These are phyloP conservation scores for Tipula lateralis DNA, from an alignment of 2,888 invertebrate species.

Conservation along the genomic window DNA sequence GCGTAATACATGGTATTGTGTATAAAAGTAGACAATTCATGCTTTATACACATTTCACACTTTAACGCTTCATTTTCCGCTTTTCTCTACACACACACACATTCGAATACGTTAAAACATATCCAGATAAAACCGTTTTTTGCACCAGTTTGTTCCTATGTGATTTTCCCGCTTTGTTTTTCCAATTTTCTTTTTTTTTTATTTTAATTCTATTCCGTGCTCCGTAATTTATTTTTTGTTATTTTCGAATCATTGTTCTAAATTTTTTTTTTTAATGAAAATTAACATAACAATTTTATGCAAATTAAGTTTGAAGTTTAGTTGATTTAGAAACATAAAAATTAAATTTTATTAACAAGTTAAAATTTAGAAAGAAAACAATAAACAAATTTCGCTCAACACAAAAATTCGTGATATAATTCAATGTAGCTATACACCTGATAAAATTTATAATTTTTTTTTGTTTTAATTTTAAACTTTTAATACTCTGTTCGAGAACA, in stretches of 20 bases:
- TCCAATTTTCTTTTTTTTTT: background rate
- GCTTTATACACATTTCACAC: constrained; percentile 3
- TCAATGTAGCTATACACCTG: background rate
- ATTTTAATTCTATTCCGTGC: background rate
- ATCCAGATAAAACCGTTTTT: background rate
- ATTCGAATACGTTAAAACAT: background rate
- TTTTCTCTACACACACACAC: background rate
- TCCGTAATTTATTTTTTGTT: background rate
- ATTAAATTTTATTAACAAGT: background rate
- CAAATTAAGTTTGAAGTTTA: constrained; percentile 9
- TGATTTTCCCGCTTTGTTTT: background rate
- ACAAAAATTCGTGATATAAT: background rate
- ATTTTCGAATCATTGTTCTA: background rate
- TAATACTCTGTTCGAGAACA: background rate
- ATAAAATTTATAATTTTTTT: background rate
- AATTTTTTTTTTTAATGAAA: background rate
- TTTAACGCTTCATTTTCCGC: constrained; percentile 5
- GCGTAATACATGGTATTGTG: background rate
- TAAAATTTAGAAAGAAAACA: background rate
- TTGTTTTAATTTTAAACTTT: background rate
- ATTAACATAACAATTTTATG: constrained; percentile 19
- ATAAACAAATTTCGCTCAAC: background rate
- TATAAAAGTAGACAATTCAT: background rate
- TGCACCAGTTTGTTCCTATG: background rate
- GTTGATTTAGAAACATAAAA: constrained; percentile 24